Conservation (phyloP, 2,797 vertebrate species). For the Eulemur rubriventer region DNA sequence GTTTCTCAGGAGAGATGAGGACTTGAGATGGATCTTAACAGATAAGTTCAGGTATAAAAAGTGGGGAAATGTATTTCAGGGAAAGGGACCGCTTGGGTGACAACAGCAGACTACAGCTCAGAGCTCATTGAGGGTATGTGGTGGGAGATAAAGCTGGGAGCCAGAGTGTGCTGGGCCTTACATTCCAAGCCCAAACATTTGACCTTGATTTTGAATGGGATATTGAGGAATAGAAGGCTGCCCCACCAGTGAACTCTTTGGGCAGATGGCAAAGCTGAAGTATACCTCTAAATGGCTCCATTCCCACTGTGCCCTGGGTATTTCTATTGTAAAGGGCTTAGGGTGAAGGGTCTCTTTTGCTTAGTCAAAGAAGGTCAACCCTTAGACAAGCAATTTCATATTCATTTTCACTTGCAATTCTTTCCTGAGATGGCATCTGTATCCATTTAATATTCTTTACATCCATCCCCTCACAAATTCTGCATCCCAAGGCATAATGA, state of each 20-base stretch:
- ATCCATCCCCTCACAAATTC: conserved; percentile 62
- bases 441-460: conserved; percentile 80
- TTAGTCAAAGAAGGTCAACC: conserved; percentile 81
- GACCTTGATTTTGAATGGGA: conserved; percentile 5
- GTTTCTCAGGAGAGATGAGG: background rate
- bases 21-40: background rate
- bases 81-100: background rate
- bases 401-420: conserved; percentile 80
- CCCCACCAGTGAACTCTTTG: conserved; percentile 45
- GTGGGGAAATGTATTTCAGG: background rate
- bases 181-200: background rate
- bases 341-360: conserved; percentile 79
- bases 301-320: conserved; percentile 69
- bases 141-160: background rate
- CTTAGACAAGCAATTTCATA: conserved; percentile 81
- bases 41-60: background rate
- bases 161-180: background rate
- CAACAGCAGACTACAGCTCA: background rate
- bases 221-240: background rate
- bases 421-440: conserved; percentile 68
- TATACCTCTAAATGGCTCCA: background rate
- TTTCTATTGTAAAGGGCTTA: conserved; percentile 77
- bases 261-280: conserved; percentile 65
- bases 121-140: background rate
- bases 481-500: conserved; percentile 60